These are phyloP conservation scores for Synergus japonicus DNA, from an alignment of 2,888 invertebrate species.

Conservation along the genomic window DNA sequence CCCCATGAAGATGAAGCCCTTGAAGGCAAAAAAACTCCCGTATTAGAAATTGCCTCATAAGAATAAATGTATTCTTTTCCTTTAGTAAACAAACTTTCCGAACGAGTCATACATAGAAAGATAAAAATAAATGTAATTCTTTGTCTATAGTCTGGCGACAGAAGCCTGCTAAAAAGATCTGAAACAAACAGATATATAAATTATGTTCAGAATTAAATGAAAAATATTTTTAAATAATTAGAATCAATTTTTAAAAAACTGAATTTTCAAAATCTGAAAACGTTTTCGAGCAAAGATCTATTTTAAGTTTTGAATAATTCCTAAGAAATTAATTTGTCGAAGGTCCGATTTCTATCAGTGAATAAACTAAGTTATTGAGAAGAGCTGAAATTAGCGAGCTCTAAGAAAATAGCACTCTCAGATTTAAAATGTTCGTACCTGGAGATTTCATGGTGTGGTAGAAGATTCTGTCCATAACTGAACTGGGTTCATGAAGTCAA, in stretches of 20 bases:
- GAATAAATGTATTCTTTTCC: constrained; percentile 71
- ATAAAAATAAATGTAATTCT: constrained; percentile 44
- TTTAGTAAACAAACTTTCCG: constrained; percentile 63
- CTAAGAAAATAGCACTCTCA: not conserved
- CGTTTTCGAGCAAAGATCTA: not conserved
- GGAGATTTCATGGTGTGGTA: constrained; percentile 68
- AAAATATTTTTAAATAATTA: not conserved
- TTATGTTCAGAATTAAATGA: constrained; percentile 5
- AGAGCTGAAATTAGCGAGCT: constrained; percentile 1
- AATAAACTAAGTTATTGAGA: not conserved
- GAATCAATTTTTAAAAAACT: too few relatives aligned
- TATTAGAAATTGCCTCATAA: constrained; percentile 69
- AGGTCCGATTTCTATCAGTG: not conserved
- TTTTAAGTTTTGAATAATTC: not conserved
- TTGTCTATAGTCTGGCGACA: constrained; percentile 21
- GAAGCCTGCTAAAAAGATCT: constrained; percentile 38
- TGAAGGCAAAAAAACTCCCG: constrained; percentile 71
- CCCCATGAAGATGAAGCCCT: constrained; percentile 72
- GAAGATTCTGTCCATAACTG: constrained; percentile 64
- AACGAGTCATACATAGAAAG: constrained; percentile 39
- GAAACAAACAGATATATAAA: constrained; percentile 18
- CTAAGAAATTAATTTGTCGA: not conserved
- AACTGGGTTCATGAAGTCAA: constrained; percentile 72
- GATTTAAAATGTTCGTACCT: constrained; percentile 58
- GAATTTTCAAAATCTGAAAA: not conserved